Evolutionary conservation across 2,113 vertebrate genomes (phyloP).

Genomic region (Casuarius casuarius): DNA sequence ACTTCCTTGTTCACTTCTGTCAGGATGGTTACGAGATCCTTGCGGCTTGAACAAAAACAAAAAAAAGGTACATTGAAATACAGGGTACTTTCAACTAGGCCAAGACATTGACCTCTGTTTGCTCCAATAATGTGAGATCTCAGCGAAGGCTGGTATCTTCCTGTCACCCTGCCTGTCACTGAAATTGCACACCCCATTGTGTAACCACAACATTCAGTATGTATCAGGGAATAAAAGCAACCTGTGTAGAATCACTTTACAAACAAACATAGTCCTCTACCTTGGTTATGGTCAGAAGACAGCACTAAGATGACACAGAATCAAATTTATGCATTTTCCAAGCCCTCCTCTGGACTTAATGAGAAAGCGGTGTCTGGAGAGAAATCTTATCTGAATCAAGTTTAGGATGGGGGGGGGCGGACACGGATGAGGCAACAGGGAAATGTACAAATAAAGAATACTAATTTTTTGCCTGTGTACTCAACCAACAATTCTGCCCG

Average conservation of each 20-base stretch:
- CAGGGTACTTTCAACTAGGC: background rate
- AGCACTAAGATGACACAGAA: background rate
- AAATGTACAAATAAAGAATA: background rate
- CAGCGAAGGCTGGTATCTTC: background rate
- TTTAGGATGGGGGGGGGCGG: background rate
- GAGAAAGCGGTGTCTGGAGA: background rate
- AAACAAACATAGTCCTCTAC: background rate
- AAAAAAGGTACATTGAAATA: background rate
- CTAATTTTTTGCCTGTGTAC: background rate
- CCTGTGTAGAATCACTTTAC: background rate
- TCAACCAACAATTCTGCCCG: background rate
- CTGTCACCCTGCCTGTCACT: background rate
- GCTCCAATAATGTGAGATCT: background rate
- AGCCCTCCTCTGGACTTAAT: background rate
- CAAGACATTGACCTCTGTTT: background rate
- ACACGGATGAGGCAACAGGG: background rate
- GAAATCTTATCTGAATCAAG: background rate
- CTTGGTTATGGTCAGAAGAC: background rate
- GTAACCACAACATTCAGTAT: background rate
- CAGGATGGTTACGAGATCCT: conserved; percentile 30
- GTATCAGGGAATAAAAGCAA: background rate
- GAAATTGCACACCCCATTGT: background rate
- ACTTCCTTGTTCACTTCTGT: conserved; percentile 57
- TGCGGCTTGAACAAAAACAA: background rate
- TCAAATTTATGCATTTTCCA: background rate